phyloP scores from a whole-genome alignment of 2,888 invertebrate genomes.

The Scelioninae gen. 1 region DNA sequence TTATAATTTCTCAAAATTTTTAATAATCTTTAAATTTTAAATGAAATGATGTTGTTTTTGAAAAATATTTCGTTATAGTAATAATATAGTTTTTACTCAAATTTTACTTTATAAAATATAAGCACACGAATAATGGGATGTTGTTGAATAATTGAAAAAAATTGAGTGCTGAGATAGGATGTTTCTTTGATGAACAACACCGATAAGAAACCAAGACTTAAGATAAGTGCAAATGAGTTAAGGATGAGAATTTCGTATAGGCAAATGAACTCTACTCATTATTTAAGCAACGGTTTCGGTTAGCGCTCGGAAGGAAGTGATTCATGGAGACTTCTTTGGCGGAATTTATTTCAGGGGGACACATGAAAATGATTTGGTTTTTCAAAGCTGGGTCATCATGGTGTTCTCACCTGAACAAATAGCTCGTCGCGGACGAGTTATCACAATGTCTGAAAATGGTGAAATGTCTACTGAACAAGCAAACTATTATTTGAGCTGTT shows the following conservation, averaged over 20 bases:
- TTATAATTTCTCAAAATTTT: too few relatives aligned
- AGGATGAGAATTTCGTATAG: constrained; percentile 20
- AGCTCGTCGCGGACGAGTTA: constrained; percentile 38
- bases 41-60: neutral
- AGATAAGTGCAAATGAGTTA: constrained; percentile 37
- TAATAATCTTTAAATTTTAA: neutral
- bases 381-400: constrained; percentile 19
- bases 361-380: constrained; percentile 38
- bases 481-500: constrained; percentile 26
- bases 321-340: constrained; percentile 31
- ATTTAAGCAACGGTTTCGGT: constrained; percentile 40
- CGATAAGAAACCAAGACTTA: constrained; percentile 37
- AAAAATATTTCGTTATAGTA: too few relatives aligned
- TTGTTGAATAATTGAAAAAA: too few relatives aligned
- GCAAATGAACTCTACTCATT: constrained; percentile 41
- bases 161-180: neutral
- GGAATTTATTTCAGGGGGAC: constrained; percentile 44
- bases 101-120: too few relatives aligned
- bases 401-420: constrained; percentile 53
- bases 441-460: constrained; percentile 45
- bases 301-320: constrained; percentile 47
- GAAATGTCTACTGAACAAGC: constrained; percentile 40
- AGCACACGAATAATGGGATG: too few relatives aligned
- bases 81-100: too few relatives aligned
- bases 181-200: constrained; percentile 3